A percentile compares a stretch with the other conserved stretches of the same genome.
Conservation (phyloP, 2,888 invertebrate genomes). For the Eledona agricola region DNA sequence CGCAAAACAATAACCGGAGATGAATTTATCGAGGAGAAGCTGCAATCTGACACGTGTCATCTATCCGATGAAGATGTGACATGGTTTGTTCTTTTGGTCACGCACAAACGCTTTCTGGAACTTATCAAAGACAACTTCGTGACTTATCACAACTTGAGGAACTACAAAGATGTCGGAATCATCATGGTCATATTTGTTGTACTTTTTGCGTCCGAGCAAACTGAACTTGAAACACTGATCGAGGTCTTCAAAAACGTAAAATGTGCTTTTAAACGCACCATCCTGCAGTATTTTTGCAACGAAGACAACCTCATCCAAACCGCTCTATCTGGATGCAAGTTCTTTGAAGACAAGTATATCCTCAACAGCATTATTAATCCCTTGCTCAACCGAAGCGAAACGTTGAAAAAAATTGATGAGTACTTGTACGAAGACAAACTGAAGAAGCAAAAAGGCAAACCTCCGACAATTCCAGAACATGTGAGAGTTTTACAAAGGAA, state of each 20-base stretch:
- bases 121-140: conserved; percentile 44
- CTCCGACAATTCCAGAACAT: conserved; percentile 45
- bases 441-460: conserved; percentile 33
- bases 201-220: conserved; percentile 51
- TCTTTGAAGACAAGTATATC: conserved; percentile 66
- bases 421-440: conserved; percentile 32
- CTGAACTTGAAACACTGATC: conserved; percentile 44
- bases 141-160: conserved; percentile 26
- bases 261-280: conserved; percentile 41
- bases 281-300: conserved; percentile 63
- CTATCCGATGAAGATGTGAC: conserved; percentile 36
- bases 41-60: conserved; percentile 4
- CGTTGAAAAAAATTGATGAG: conserved; percentile 43
- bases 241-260: conserved; percentile 42
- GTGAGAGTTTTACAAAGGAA: conserved; percentile 40
- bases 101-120: conserved; percentile 48
- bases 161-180: conserved; percentile 42
- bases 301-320: conserved; percentile 63
- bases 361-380: conserved; percentile 65
- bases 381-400: conserved; percentile 57
- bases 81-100: conserved; percentile 45
- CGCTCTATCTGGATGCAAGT: conserved; percentile 62
- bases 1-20: conserved; percentile 40
- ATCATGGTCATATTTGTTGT: conserved; percentile 46
- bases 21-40: conserved; percentile 46